A percentile compares a stretch with the other conserved stretches of the same genome.
These are phyloP conservation scores for Sepioteuthis lessoniana DNA, from an alignment of 2,888 invertebrate genomes.

Conservation along the genomic window DNA sequence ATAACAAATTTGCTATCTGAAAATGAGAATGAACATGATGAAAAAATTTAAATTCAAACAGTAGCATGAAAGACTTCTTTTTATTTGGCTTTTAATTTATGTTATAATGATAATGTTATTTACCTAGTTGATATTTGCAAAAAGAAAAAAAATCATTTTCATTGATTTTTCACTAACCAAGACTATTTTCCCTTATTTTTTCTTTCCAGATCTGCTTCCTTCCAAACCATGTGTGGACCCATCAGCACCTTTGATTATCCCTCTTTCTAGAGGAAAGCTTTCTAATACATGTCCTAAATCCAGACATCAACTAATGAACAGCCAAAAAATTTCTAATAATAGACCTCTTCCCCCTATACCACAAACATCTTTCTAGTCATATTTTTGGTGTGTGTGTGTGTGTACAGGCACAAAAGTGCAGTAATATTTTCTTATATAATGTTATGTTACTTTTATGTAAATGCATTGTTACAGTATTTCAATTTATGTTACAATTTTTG, in stretches of 20 bases:
- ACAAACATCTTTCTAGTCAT: background rate
- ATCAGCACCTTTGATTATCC: background rate
- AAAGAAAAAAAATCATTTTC: too few relatives aligned
- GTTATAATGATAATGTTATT: too few relatives aligned
- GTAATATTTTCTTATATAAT: background rate
- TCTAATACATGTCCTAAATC: background rate
- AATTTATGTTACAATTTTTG: background rate
- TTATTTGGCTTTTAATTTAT: too few relatives aligned
- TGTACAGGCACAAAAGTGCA: background rate
- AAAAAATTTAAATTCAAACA: too few relatives aligned
- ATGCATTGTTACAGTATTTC: background rate
- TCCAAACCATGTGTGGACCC: background rate
- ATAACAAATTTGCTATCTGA: too few relatives aligned
- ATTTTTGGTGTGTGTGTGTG: background rate
- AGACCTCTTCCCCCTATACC: background rate
- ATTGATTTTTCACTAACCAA: background rate
- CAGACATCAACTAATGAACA: background rate
- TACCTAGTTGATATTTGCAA: too few relatives aligned
- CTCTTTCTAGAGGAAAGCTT: background rate
- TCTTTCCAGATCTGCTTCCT: background rate
- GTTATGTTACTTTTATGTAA: background rate
- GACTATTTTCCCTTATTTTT: background rate
- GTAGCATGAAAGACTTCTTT: too few relatives aligned
- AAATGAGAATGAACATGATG: too few relatives aligned
- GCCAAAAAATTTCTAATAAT: background rate